A percentile compares a stretch with the other conserved stretches of the same genome.
These are phyloP conservation scores for Zeugodacus cucurbitae DNA, from an alignment of 1,140 invertebrate genomes.

Conservation along the genomic window DNA sequence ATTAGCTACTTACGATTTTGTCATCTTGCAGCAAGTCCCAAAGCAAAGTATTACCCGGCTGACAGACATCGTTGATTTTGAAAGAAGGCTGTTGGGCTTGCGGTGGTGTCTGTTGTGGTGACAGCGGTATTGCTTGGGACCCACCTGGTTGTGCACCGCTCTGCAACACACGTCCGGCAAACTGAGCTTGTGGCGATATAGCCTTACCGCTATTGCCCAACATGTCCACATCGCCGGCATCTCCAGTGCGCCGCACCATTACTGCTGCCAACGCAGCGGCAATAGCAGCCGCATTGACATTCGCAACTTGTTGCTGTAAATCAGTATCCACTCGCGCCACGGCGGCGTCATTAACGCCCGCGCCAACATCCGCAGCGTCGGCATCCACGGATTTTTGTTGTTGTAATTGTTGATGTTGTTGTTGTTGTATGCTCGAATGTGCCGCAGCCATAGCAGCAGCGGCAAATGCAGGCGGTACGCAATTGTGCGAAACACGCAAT, in stretches of 20 bases:
- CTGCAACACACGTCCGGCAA: background rate
- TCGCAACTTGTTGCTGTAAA: constrained; percentile 47
- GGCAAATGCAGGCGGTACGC: constrained; percentile 58
- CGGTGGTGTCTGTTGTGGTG: constrained; percentile 38
- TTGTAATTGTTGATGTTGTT: constrained; percentile 48
- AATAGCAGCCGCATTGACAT: constrained; percentile 54
- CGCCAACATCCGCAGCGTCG: constrained; percentile 53
- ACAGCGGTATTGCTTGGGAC: constrained; percentile 49
- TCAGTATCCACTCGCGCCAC: constrained; percentile 56
- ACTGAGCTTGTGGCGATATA: background rate
- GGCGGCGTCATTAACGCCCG: constrained; percentile 54
- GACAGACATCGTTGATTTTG: constrained; percentile 83
- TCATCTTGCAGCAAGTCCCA: constrained; percentile 96
- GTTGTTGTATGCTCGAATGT: constrained; percentile 61
- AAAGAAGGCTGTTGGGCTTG: constrained; percentile 67
- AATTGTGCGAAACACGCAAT: constrained; percentile 49
- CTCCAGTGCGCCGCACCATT: background rate
- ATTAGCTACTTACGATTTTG: constrained; percentile 77
- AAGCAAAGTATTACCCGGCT: constrained; percentile 88
- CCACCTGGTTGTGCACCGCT: constrained; percentile 27
- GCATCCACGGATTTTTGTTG: constrained; percentile 21
- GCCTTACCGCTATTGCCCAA: constrained; percentile 51
- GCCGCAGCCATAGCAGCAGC: constrained; percentile 60
- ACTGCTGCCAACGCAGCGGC: constrained; percentile 50
- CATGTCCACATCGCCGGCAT: constrained; percentile 53